Percentiles rank a stretch among this genome's conserved stretches.
Conservation (phyloP, 1,140 invertebrate species). For the Drosophila lacertosa region DNA sequence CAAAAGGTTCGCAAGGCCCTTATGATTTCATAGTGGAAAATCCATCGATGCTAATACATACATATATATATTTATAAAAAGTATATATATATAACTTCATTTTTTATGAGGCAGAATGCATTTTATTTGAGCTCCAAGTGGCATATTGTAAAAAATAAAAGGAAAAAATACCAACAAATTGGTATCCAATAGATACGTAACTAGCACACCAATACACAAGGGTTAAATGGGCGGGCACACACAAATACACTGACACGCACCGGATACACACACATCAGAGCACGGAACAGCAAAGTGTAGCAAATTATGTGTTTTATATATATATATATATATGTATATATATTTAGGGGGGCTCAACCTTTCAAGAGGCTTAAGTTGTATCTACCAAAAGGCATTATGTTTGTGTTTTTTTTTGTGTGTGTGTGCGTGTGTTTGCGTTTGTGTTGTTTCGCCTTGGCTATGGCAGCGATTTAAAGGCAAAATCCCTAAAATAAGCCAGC, state of each 20-base stretch:
- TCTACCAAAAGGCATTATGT: slow-evolving; percentile 66
- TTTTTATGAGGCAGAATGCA: slow-evolving; percentile 19
- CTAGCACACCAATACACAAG: slow-evolving; percentile 53
- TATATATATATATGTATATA: background rate
- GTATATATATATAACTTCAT: background rate
- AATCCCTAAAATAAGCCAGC: slow-evolving; percentile 72
- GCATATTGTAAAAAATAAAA: slow-evolving; percentile 10
- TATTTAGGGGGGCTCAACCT: slow-evolving; percentile 71
- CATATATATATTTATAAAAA: background rate
- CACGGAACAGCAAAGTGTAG: slow-evolving; percentile 46
- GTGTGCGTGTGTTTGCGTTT: slow-evolving; percentile 23
- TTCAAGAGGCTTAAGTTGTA: slow-evolving; percentile 74
- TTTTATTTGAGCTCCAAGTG: slow-evolving; percentile 15
- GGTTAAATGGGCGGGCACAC: slow-evolving; percentile 20
- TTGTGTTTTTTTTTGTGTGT: slow-evolving; percentile 23
- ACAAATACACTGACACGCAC: slow-evolving; percentile 11
- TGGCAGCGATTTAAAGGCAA: slow-evolving; percentile 71
- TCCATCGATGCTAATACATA: background rate
- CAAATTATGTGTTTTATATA: background rate
- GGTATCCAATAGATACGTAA: slow-evolving; percentile 76
- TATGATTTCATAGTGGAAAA: background rate
- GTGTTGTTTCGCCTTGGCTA: slow-evolving; percentile 44
- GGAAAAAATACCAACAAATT: slow-evolving; percentile 53
- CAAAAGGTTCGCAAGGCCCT: no score
- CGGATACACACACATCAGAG: slow-evolving; percentile 7